Evolutionary conservation across 2,888 invertebrate genomes (phyloP).

Genomic region (Oscheius sp.): DNA sequence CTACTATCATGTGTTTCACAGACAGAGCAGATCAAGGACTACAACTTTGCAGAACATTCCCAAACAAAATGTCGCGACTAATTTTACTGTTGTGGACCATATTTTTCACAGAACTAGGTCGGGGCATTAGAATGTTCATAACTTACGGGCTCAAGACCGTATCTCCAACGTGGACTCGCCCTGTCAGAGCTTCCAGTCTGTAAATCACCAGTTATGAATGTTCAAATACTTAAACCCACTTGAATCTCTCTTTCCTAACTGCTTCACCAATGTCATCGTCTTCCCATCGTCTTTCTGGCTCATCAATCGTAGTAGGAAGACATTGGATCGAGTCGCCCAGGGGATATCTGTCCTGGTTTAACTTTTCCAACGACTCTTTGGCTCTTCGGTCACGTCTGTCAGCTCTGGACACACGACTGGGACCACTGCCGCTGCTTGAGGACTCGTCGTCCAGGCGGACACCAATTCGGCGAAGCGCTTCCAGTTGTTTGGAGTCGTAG

Average conservation of each 20-base stretch:
- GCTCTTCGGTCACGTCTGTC: constrained; percentile 39
- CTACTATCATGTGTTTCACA: no score
- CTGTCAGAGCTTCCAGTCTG: constrained; percentile 36
- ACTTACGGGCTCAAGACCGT: constrained; percentile 49
- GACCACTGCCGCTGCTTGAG: constrained; percentile 32
- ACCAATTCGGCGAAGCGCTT: constrained; percentile 35
- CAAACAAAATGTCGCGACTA: no score
- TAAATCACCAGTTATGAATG: constrained; percentile 21
- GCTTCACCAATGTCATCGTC: constrained; percentile 37
- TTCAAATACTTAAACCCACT: not conserved
- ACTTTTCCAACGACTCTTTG: constrained; percentile 40
- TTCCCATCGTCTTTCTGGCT: constrained; percentile 25
- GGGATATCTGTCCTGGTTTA: constrained; percentile 28
- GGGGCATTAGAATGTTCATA: no score
- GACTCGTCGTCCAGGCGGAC: constrained; percentile 31
- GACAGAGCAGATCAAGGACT: no score
- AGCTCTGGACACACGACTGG: constrained; percentile 39
- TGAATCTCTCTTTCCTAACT: constrained; percentile 36
- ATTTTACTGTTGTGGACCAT: no score
- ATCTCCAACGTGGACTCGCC: constrained; percentile 48
- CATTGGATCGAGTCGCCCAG: constrained; percentile 61
- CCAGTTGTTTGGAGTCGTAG: constrained; percentile 31
- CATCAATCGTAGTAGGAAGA: constrained; percentile 47
- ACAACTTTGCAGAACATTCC: no score
- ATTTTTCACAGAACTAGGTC: no score